Evolutionary conservation across 2,113 vertebrate species (phyloP), one percentile per base, ranked within the genome.

Genomic region (Gavialis gangeticus): DNA sequence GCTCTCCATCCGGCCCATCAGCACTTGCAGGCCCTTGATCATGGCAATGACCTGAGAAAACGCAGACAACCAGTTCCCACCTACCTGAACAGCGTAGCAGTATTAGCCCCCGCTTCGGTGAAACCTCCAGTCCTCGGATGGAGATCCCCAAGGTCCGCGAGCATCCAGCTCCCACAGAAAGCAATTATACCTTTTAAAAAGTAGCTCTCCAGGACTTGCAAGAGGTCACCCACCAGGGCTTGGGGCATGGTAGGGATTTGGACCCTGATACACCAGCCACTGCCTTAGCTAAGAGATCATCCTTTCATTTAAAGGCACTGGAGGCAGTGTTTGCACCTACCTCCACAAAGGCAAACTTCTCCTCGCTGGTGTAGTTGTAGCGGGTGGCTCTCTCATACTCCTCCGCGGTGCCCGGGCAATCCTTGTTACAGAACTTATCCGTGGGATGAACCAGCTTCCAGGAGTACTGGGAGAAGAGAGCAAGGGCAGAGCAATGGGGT

Each of bases 371-470:
- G 97, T 99, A 99, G 97, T 99, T 99, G 97, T 99, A 99, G 14
- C 99, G 98, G 0, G 99, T 99, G 95, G 99, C 99, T 46, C 99
- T 98, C 89, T 99, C 99, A 3, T 99, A 99, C 87, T 99, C 99
- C 93, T 99, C 99, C 0, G 99, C 99, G 1, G 99, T 99, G 82
- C 99, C 99, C 0, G 99, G 99, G 86, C 99, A 99, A 95, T 99
- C 99, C 94, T 99, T 99, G 95, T 99, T 99, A 95, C 99, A 99
- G 98, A 99, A 99, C 89, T 99, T 99, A 97, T 99, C 99, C 1
- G 99, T 99, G 78, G 99, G 99, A 96, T 99, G 99, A 79, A 99
- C 99, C 93, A 99, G 98, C 98, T 99, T 99, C 99, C 99, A 99
- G 4, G 99, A 99, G 91, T 99, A 99, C 99, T 99, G 91, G 9